Evolutionary conservation across 2,113 vertebrate species (phyloP).

Genomic region (Engystomops pustulosus): DNA sequence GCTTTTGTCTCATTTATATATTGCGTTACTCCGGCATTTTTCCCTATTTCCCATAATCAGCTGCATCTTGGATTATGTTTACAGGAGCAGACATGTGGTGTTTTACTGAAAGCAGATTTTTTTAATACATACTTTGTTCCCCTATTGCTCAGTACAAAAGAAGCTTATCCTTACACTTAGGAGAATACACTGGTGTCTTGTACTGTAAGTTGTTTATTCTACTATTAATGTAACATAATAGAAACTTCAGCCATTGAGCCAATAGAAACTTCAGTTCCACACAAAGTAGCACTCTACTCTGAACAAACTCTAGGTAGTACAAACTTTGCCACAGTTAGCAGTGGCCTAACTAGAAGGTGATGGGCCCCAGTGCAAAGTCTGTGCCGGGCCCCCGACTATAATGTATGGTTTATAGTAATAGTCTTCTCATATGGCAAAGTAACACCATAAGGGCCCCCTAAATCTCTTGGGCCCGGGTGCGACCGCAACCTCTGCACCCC

Average conservation of each 20-base stretch:
- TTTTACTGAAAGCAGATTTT: conserved; percentile 40
- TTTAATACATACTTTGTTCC: conserved; percentile 2
- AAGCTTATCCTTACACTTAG: neutral
- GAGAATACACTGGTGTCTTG: neutral
- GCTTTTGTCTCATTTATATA: conserved; percentile 43
- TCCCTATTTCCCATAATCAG: conserved; percentile 33
- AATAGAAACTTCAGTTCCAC: neutral
- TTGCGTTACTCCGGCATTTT: conserved; percentile 16
- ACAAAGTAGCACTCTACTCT: no score
- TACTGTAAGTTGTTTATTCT: neutral
- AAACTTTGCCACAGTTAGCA: no score
- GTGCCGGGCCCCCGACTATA: no score
- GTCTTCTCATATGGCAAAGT: no score
- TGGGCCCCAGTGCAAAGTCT: no score
- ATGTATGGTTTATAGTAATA: no score
- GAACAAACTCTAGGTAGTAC: no score
- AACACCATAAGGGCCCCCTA: no score
- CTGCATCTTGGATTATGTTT: conserved; percentile 28
- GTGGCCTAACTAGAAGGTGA: no score
- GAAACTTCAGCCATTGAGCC: neutral
- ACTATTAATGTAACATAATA: neutral
- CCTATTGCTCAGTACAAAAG: conserved; percentile 8
- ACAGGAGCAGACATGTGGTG: conserved; percentile 43
- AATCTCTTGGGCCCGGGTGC: no score
- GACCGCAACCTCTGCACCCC: no score